phyloP scores from a whole-genome alignment of 1,140 invertebrate genomes.

The Heliconius hewitsoni region DNA sequence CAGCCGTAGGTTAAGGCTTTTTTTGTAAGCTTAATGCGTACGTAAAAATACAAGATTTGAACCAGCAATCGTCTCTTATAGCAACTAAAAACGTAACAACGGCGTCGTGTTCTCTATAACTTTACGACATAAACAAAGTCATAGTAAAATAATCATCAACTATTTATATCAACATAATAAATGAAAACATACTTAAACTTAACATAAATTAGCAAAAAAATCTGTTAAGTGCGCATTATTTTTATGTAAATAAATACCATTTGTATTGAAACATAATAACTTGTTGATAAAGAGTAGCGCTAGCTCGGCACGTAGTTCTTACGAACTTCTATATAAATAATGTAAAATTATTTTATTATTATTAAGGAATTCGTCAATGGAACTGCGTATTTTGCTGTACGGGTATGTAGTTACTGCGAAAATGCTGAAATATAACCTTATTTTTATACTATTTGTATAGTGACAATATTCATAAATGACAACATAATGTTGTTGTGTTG shows the following conservation, averaged over 20 bases:
- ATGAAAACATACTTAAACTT: background rate
- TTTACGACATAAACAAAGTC: background rate
- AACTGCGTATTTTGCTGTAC: background rate
- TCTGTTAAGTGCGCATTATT: background rate
- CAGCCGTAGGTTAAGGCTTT: too few relatives aligned
- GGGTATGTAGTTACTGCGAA: background rate
- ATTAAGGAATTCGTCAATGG: constrained; percentile 5
- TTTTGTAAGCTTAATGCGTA: too few relatives aligned
- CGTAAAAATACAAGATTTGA: too few relatives aligned
- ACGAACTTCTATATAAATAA: background rate
- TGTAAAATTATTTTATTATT: background rate
- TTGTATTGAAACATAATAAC: constrained; percentile 12
- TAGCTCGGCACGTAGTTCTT: background rate
- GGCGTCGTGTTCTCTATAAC: background rate
- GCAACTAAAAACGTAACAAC: background rate
- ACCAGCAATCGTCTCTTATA: too few relatives aligned
- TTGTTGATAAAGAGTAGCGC: constrained; percentile 15
- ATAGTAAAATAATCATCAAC: background rate
- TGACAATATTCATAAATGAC: background rate
- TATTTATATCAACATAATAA: background rate
- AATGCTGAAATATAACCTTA: constrained; percentile 3
- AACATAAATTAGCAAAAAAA: background rate
- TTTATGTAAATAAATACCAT: background rate
- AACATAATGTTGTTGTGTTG: background rate
- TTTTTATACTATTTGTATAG: background rate